Base-by-base conservation (phyloP, 1,140 invertebrate genomes). In the Bombus waltoni region DNA sequence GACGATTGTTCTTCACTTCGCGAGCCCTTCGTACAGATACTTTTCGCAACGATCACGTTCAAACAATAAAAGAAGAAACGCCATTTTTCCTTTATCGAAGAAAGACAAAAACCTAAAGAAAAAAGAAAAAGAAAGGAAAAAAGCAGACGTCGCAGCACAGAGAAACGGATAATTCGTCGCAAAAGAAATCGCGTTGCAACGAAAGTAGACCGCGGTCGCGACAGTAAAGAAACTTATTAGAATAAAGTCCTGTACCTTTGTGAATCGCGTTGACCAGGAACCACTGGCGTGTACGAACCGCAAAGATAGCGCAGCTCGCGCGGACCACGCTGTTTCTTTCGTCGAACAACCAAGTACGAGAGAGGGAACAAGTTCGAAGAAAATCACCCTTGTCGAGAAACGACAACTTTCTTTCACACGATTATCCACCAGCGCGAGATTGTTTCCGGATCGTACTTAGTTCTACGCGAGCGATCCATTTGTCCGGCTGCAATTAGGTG, bases 201-300 rank as follows among this genome's bases (percentile, higher is more conserved):
- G 44, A 11, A 32, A 3, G 4, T 15, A 6, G 22, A 65, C 2
- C 42, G 32, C 35, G 22, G 11, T 68, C 65, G 8, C 10, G 47
- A 42, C 10, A 40, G 28, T 77, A 75, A 38, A 62, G 18, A n/a
- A n/a, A 13, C 11, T 13, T 82, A 47, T 70, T 8, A 76, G 80
- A 38, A 78, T 40, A 8, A 76, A 70, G 22, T 78, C 65, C 53
- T 77, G 57, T 89, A 89, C 88, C 88, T 89, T 87, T 80, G 28
- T 76, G 9, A 32, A 73, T n/a, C 87, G 72, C 53, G 87, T 73
- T 62, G 81, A 35, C 68, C 81, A 80, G 35, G 81, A 88, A 85
- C 73, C 62, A 78, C 53, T 25, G 57, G 71, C 70, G 72, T 73
- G 74, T 42, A 11, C 40, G 66, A 18, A 44, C 22, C 57, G 38